Conservation (phyloP, 2,888 invertebrate species). For the Caenorhabditis sp. region DNA sequence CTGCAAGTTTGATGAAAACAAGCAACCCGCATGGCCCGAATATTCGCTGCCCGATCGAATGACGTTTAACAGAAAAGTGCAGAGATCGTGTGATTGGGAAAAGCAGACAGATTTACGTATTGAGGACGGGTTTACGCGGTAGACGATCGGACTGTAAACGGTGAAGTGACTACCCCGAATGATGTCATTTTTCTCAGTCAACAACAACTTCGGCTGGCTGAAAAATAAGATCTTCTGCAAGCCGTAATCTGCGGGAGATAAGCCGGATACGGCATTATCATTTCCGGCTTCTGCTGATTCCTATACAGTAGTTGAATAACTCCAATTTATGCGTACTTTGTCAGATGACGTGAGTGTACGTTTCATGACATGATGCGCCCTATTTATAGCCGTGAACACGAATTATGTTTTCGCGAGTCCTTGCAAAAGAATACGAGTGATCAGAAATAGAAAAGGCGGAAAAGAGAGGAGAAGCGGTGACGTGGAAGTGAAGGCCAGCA, state of each 20-base stretch:
- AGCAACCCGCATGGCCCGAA: neutral
- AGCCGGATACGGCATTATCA: too few species aligned
- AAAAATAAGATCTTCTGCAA: too few species aligned
- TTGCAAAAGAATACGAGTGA: neutral
- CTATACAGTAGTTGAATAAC: too few species aligned
- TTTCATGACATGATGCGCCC: neutral
- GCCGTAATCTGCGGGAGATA: too few species aligned
- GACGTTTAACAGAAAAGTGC: neutral
- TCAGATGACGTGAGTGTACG: neutral
- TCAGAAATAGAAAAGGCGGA: neutral
- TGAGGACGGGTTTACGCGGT: neutral
- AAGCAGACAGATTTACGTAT: neutral
- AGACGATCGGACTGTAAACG: neutral
- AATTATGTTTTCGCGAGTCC: neutral
- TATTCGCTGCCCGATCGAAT: neutral
- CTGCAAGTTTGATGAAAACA: conserved; percentile 25
- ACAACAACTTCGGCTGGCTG: too few species aligned
- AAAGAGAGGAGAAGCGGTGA: neutral
- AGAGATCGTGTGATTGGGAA: neutral
- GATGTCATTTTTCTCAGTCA: too few species aligned
- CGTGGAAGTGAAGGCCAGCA: neutral
- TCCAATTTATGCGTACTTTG: neutral
- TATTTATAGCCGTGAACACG: neutral
- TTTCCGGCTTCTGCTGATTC: too few species aligned
- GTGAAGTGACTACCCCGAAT: neutral